Base-by-base conservation (phyloP, 2,888 invertebrate species). In the Proisotoma minuta region DNA sequence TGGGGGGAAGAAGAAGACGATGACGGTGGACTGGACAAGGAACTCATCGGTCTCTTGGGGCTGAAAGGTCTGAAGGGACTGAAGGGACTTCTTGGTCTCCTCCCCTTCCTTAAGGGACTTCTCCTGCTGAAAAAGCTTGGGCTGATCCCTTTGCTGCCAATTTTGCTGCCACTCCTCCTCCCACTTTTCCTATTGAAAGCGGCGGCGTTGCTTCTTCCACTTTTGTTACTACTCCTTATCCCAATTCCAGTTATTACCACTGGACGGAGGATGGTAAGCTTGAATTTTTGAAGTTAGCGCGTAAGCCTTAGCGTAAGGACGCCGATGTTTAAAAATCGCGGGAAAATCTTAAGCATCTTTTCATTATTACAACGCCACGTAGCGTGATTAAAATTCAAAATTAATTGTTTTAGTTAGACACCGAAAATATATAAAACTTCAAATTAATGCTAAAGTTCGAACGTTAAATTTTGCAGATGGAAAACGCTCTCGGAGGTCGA, bases 161-260 rank as follows among this genome's bases (percentile, higher is more conserved):
- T 66, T 3, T 43, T 67, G 1, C 47, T 62, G 2, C 68, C 68
- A 2, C 24, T 65, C 1, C 40, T 68, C 1, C 15, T 65, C 2
- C 68, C 65, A 24, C 53, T 68, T 12, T 40, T 68, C 15, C 48
- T 67, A 5, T 23, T 58, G 12, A 67, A 67, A 23, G 15, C 56
- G 22, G 63, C 59, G 2, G 28, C 64, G 18, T 50, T 67, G 3
- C 48, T 63, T 1, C 57, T 66, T n/a, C 66, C 66, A 4, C 60
- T 67, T 2, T 54, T 64, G 2, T 48, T 67, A 0, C 18, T 67
- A 1, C 54, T 67, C 1, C 65, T 68, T 22, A 68, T 68, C 28
- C 68, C 68, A 1, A 65, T 68, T 49, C 68, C 68, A 12, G 62
- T 68, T 18, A 68, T 68, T 10, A 56, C 68, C 3, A 64, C 62